Conservation (phyloP, 1,140 invertebrate species). For the Amyelois transitella region DNA sequence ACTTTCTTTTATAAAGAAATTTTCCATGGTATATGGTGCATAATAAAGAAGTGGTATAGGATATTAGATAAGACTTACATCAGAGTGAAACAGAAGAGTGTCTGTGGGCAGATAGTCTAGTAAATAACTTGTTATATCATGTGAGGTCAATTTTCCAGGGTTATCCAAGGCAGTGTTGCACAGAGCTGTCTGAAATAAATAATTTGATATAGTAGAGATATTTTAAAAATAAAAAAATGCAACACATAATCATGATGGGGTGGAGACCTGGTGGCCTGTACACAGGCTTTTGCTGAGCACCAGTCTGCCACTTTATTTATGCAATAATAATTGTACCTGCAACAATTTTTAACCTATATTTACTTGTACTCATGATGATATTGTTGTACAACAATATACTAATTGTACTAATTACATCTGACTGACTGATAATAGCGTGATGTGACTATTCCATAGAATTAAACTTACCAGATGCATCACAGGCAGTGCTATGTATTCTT, state of each 20-base stretch:
- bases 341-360: no score
- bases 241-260: not conserved
- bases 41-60: no score
- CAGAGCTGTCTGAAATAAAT: slow-evolving; percentile 83
- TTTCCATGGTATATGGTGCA: no score
- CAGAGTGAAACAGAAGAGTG: slow-evolving; percentile 86
- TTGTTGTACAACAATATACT: not conserved
- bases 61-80: slow-evolving; percentile 74
- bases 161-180: slow-evolving; percentile 94
- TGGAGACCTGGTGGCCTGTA: no score
- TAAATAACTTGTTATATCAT: slow-evolving; percentile 85
- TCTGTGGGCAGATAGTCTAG: slow-evolving; percentile 91
- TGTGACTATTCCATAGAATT: no score
- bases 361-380: no score
- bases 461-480: slow-evolving; percentile 90
- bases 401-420: no score
- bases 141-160: slow-evolving; percentile 85
- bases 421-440: no score
- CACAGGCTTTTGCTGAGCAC: no score
- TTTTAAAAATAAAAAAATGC: not conserved
- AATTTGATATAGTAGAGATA: not conserved
- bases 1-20: no score
- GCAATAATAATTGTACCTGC: no score
- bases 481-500: slow-evolving; percentile 83
- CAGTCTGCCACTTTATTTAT: no score